A percentile compares a stretch with the other conserved stretches of the same genome.
Conservation (phyloP, 2,888 invertebrate genomes). For the Chrysolina haemoptera region DNA sequence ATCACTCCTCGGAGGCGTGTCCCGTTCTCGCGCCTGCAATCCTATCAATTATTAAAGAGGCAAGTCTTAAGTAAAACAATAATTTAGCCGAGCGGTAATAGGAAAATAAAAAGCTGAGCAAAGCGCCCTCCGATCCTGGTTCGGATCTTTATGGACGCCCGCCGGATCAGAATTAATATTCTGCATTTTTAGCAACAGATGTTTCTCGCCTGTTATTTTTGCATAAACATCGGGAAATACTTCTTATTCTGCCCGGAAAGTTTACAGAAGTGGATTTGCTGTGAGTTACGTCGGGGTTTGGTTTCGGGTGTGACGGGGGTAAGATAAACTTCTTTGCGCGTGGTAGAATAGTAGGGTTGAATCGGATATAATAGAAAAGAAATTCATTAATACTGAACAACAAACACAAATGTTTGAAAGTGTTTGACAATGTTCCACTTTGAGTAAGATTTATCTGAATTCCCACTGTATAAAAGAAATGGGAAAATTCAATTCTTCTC, state of each 20-base stretch:
- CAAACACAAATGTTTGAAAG: too few relatives aligned
- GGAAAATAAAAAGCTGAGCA: slow-evolving; percentile 66
- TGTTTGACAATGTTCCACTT: too few relatives aligned
- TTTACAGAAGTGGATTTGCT: slow-evolving; percentile 15
- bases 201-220: slow-evolving; percentile 62
- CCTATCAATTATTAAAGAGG: slow-evolving; percentile 69
- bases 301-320: not conserved
- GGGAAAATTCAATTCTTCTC: too few relatives aligned
- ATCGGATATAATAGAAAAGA: too few relatives aligned
- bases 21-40: slow-evolving; percentile 48
- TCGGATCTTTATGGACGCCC: slow-evolving; percentile 49
- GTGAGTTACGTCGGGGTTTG: slow-evolving; percentile 9
- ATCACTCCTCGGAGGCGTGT: slow-evolving; percentile 3
- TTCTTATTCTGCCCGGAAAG: slow-evolving; percentile 22
- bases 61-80: slow-evolving; percentile 69
- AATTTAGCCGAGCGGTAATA: slow-evolving; percentile 67
- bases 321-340: not conserved
- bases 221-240: slow-evolving; percentile 53
- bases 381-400: too few relatives aligned
- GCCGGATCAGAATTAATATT: slow-evolving; percentile 64
- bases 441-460: too few relatives aligned
- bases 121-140: slow-evolving; percentile 54
- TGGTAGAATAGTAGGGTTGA: too few relatives aligned
- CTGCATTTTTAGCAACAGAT: slow-evolving; percentile 66
- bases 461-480: too few relatives aligned